phyloP scores from a whole-genome alignment of 1,140 invertebrate genomes.

The Melitaea cinxia region DNA sequence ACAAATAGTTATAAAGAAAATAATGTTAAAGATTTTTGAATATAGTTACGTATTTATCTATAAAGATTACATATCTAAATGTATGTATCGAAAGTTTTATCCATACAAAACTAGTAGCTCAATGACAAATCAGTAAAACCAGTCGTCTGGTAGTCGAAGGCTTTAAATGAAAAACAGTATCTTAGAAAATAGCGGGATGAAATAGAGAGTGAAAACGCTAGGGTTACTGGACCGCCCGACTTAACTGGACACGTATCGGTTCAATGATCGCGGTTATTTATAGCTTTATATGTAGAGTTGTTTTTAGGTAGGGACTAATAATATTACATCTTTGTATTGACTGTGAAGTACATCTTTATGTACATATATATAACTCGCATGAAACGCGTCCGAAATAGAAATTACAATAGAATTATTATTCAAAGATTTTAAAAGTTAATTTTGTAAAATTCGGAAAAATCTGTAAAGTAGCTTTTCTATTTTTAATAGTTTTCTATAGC shows the following conservation, averaged over 20 bases:
- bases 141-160: constrained; percentile 36
- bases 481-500: too few relatives aligned
- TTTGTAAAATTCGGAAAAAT: too few relatives aligned
- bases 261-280: constrained; percentile 10
- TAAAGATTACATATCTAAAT: not conserved
- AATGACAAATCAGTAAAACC: constrained; percentile 60
- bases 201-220: constrained; percentile 71
- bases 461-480: too few relatives aligned
- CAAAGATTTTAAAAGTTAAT: too few relatives aligned
- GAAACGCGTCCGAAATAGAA: too few relatives aligned
- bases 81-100: not conserved
- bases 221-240: constrained; percentile 47
- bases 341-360: too few relatives aligned
- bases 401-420: too few relatives aligned
- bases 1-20: too few relatives aligned
- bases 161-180: constrained; percentile 70
- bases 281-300: not conserved
- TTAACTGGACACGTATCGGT: constrained; percentile 34
- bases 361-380: too few relatives aligned
- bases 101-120: constrained; percentile 32
- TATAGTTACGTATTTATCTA: not conserved
- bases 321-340: too few relatives aligned
- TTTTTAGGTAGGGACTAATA: not conserved
- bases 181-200: constrained; percentile 69
- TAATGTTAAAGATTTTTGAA: too few relatives aligned